Base-by-base conservation (phyloP, 2,113 vertebrate species). In the Ammodytes marinus region DNA sequence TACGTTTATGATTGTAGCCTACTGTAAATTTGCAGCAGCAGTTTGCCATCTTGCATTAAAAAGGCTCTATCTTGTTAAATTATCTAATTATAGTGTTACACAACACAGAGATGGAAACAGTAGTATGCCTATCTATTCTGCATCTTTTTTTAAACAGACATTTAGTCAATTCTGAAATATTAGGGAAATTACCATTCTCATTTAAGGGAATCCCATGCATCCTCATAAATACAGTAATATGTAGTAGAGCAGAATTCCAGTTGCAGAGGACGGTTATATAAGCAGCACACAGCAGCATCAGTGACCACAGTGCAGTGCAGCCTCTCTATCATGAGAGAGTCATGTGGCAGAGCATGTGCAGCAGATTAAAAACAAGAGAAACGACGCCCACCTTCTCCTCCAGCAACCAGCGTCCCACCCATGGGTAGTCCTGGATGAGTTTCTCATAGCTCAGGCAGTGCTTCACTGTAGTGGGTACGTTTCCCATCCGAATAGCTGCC, bases 361-460 rank as follows among this genome's bases (percentile, higher is more conserved):
- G 75, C 66, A 74, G 64, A 89, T 86, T 73, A 86, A 52, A 83
- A 83, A 81, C 74, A 84, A 75, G 64, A 77, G 63, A 79, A 82
- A 63, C 35, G 4, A 89, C 58, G 59, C 95, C 92, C 92, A 95
- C 95, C 95, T 95, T 92, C 59, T 93, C 90, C 61, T 94, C 90
- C 85, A 78, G 90, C 79, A 93, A 92, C 74, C 95, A 90, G 47
- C 95, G 95, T 63, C 88, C 91, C 78, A 95, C 93, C 96, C 96
- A 96, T n/a, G 95, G 95, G 76, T 96, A 96, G 73, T 97, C 96
- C 78, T 93, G 95, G 80, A 95, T 86, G 76, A 97, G 94, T 83
- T 96, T 96, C 88, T 96, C 96, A 88, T 96, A 95, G 95, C 96
- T 97, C 89, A 97, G 94, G 86, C 97, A 98, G 82, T 97, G 97